A percentile compares a stretch with the other conserved stretches of the same genome.
These are phyloP conservation scores for Sebastes fasciatus DNA, from an alignment of 2,113 vertebrate species.

Conservation along the genomic window DNA sequence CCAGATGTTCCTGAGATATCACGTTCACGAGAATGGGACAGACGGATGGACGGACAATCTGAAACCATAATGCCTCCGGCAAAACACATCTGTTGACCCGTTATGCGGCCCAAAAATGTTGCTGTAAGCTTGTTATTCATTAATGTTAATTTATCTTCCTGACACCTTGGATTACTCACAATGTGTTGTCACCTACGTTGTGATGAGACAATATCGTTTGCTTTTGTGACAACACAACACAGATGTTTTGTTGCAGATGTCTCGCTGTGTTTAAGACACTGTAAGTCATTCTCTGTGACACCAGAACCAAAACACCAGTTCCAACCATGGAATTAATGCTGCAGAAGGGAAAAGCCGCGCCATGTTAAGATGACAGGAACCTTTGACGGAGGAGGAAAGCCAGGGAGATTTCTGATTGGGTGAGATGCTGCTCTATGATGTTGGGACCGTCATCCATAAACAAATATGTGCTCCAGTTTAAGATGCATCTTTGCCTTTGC, in stretches of 20 bases:
- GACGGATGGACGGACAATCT: too few relatives aligned
- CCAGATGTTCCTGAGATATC: too few relatives aligned
- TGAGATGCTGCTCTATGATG: conserved; percentile 47
- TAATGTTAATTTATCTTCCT: conserved; percentile 59
- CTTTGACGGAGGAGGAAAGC: conserved; percentile 30
- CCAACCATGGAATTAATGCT: conserved; percentile 35
- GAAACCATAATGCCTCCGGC: too few relatives aligned
- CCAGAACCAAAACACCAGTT: conserved; percentile 20
- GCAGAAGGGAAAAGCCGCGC: conserved; percentile 23
- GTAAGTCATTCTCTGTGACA: conserved; percentile 24
- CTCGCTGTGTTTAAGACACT: conserved; percentile 25
- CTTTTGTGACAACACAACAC: conserved; percentile 10
- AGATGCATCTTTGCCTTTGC: conserved; percentile 59
- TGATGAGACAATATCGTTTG: conserved; percentile 11
- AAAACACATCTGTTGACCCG: conserved; percentile 4
- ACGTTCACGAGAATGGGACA: too few relatives aligned
- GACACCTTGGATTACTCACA: conserved; percentile 37
- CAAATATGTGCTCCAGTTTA: conserved; percentile 72
- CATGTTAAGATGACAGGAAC: conserved; percentile 42
- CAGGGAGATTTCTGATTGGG: conserved; percentile 52
- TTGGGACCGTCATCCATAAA: conserved; percentile 68
- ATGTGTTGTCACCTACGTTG: conserved; percentile 8
- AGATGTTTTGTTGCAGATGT: conserved; percentile 25
- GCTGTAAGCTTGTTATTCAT: conserved; percentile 37
- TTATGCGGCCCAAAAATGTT: conserved; percentile 33